Conservation (phyloP, 1,140 invertebrate genomes). For the Trissolcus basalis region DNA sequence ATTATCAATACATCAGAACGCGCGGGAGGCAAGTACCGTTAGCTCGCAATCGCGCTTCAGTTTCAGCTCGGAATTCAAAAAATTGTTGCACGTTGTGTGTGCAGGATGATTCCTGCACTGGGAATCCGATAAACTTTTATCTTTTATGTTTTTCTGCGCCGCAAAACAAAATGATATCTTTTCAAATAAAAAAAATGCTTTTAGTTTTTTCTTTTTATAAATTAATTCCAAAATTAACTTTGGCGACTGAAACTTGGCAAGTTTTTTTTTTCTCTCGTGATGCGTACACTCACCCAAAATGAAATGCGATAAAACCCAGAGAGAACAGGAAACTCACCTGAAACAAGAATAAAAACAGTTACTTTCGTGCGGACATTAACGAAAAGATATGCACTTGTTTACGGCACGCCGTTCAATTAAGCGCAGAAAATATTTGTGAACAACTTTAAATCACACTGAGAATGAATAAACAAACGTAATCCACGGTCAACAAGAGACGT, state of each 20-base stretch:
- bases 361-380: slow-evolving; percentile 4
- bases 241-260: no score
- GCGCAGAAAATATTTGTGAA: no score
- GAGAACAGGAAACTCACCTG: slow-evolving; percentile 22
- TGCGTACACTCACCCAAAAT: neutral
- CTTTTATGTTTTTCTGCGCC: neutral
- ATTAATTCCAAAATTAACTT: no score
- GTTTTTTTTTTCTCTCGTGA: no score
- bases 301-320: neutral
- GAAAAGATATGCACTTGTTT: slow-evolving; percentile 3
- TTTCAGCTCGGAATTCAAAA: slow-evolving; percentile 34
- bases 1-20: slow-evolving; percentile 53
- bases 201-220: no score
- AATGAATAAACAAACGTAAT: no score
- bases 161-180: neutral
- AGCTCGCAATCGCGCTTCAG: slow-evolving; percentile 43
- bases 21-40: slow-evolving; percentile 51
- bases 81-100: slow-evolving; percentile 13
- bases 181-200: no score
- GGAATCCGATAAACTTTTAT: slow-evolving; percentile 22
- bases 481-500: no score
- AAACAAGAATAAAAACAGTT: slow-evolving; percentile 22
- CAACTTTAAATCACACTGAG: no score
- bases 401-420: neutral
- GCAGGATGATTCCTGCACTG: slow-evolving; percentile 28